Evolutionary conservation across 2,888 invertebrate species (phyloP), one percentile per base, ranked within the genome.

Genomic region (Drosophila emarginata): DNA sequence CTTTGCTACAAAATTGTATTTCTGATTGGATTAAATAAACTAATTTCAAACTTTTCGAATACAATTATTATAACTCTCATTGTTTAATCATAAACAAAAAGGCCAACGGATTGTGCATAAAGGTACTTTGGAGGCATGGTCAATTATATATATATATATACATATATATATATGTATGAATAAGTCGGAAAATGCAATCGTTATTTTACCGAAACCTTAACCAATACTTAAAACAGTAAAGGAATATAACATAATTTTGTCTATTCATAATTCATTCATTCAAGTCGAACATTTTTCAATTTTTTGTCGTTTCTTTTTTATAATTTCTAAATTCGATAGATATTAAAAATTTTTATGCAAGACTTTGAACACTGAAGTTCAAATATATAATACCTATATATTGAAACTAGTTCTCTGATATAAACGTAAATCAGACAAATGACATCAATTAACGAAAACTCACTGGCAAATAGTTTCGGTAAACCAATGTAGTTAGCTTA

Each of bases 51-150:
- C 14, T 40, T 9, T 18, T 45, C 3, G 28, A 15, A 61, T 61
- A 23, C 0, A n/a, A 50, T 9, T 37, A 40, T 18, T 52, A 58
- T 59, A 59, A 11, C 15, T 21, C 40, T n/a, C 14, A 60, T 60
- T 50, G 39, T 51, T 65, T 36, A 57, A 65, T 60, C 57, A 68
- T 67, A 72, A 79, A 74, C 61, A 74, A 72, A 74, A 74, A 70
- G 79, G 68, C 57, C 66, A 76, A 84, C 66, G 36, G 67, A 76
- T 78, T 73, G 86, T 85, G 83, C 80, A 77, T 56, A 65, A 81
- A 73, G 82, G 82, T 82, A 82, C 82, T 71, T 82, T 58, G 78
- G 80, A 68, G 78, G 74, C 76, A 58, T 59, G 61, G 26, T 51
- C 28, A 67, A 36, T 37, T 60, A 52, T 15, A 23, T 39, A 32